Evolutionary conservation across 1,140 invertebrate genomes (phyloP), one percentile per base, ranked within the genome.

Genomic region (Patella vulgata): DNA sequence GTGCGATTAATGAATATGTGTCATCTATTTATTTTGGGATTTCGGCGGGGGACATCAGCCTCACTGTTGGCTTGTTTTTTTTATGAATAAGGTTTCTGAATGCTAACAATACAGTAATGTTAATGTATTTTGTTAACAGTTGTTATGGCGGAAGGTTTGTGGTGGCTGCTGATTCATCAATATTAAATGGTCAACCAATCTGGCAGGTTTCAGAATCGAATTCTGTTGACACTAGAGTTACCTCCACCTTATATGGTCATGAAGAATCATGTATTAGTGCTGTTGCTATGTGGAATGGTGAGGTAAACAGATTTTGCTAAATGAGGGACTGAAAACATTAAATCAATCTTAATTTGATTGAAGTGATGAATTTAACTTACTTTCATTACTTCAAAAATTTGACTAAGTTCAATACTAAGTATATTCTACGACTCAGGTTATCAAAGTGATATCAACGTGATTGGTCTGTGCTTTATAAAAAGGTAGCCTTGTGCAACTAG

Each of bases 131-230:
- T 52, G 4, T 21, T 31, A 39, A 12, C 21, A 54, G 52, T 54
- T 30, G 31, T 23, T 54, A 36, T 17, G 52, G 52, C 4, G 17
- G 36, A 21, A 19, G 40, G 31, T 54, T 54, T 27, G 52, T 54
- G 21, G 52, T 40, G 9, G 52, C 52, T 21, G 52, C 52, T n/a
- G 36, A 54, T 12, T 54, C 52, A 0, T 54, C 52, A 21, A 40
- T 54, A 21, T 21, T 40, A 21, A 36, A 36, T 2, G 52, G 52
- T 9, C 52, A 54, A 36, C 28, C 28, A n/a, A 36, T 54, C 11
- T 30, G 33, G 33, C 8, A 23, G n/a, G 52, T 54, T 14, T n/a
- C 30, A 1, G 11, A 30, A n/a, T n/a, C 17, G 12, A 23, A 28
- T 21, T 21, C 52, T 21, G 23, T 54, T 30, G 40, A 27, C 21